These are phyloP conservation scores for Delichon dasypus DNA, from an alignment of 2,797 vertebrate genomes.

Conservation along the genomic window DNA sequence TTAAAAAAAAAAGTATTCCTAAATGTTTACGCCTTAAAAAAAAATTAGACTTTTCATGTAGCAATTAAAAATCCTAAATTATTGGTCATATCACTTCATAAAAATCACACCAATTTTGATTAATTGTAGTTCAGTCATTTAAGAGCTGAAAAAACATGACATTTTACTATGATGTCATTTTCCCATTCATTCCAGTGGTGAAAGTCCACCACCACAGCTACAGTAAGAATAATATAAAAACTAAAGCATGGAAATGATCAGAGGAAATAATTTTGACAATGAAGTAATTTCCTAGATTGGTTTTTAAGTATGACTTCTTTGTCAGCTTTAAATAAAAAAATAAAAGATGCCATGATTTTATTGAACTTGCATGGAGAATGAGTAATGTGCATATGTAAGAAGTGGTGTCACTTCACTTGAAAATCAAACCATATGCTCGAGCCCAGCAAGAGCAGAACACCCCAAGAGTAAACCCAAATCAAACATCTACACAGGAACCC, in stretches of 20 bases:
- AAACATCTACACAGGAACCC: background rate
- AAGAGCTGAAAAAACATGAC: conserved; percentile 60
- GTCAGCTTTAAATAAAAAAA: conserved; percentile 68
- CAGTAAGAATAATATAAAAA: conserved; percentile 64
- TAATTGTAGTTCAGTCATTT: conserved; percentile 61
- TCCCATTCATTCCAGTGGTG: conserved; percentile 57
- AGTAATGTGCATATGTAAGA: conserved; percentile 61
- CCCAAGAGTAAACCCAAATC: conserved; percentile 41
- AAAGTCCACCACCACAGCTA: conserved; percentile 32
- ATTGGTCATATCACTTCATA: conserved; percentile 63
- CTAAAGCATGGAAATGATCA: conserved; percentile 63
- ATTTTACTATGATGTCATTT: conserved; percentile 69
- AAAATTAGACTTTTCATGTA: background rate
- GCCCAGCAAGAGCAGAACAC: conserved; percentile 26
- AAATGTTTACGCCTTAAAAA: background rate
- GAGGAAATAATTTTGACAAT: conserved; percentile 71
- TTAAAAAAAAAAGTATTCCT: background rate
- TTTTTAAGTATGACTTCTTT: conserved; percentile 65
- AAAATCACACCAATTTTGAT: conserved; percentile 70
- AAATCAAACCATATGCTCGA: conserved; percentile 63
- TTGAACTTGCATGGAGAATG: conserved; percentile 52
- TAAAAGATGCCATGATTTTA: conserved; percentile 58
- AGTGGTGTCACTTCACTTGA: conserved; percentile 56
- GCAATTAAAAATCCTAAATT: conserved; percentile 61
- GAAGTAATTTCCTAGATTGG: conserved; percentile 71